Evolutionary conservation across 1,140 invertebrate species (phyloP), one percentile per base, ranked within the genome.

Genomic region (Diachasmimorpha longicaudata): DNA sequence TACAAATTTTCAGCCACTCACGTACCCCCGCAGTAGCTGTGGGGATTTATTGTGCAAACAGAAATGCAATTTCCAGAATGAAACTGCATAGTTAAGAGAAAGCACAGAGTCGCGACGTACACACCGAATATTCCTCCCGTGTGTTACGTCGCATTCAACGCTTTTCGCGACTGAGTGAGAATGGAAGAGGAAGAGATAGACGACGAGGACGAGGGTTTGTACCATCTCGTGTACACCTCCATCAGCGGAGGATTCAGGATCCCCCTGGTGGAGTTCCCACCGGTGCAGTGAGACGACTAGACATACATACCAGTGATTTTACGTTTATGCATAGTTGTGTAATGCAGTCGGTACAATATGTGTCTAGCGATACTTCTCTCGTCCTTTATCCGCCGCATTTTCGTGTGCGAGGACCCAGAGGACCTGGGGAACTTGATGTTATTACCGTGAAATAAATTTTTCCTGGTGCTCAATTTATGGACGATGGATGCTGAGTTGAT

Each of bases 11-110:
- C 48, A 75, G 48, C 68, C 14, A 46, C 74, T 75, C 74, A 75
- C 74, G 52, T 75, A 63, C 74, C 23, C 11, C 25, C 42, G 13
- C 36, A 37, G 52, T 31, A 73, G n/a, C 55, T 71, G 69, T 71
- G 69, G 66, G 48, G 71, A 74, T 77, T 77, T 77, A 77, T 77
- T 68, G 76, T 70, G 72, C 66, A 77, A 77, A 77, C 76, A 70
- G 72, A 77, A 77, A 74, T 77, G 76, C 76, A 77, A 77, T 77
- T 77, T 77, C 71, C 46, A 58, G 16, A 72, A 77, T 77, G 71
- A 77, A 74, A 77, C 71, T 77, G 71, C 76, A 74, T 70, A 77
- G 76, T 70, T 74, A 74, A 73, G 71, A 67, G 39, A 63, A 46
- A 48, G 19, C 11, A 48, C 46, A 36, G 11, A 1, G 23, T 39